These are phyloP conservation scores for Macrosteles quadrilineatus DNA, from an alignment of 1,140 invertebrate species.

Conservation along the genomic window DNA sequence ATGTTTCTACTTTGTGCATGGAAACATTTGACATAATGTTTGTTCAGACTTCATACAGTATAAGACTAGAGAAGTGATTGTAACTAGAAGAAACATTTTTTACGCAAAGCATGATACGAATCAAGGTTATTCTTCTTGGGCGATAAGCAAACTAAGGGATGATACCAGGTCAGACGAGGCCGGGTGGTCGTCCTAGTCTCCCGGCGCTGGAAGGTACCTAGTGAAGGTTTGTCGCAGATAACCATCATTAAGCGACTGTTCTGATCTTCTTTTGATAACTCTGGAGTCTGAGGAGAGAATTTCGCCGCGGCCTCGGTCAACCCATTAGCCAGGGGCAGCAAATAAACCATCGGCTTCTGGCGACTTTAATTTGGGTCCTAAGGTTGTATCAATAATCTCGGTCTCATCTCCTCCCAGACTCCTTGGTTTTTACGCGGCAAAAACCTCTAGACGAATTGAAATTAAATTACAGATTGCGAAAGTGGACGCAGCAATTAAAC, in stretches of 20 bases:
- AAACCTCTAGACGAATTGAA: conserved; percentile 7
- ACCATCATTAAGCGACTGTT: conserved; percentile 13
- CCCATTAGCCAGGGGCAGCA: neutral
- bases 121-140: too few relatives aligned
- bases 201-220: neutral
- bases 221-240: neutral
- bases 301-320: neutral
- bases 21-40: too few relatives aligned
- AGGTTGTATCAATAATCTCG: conserved; percentile 12
- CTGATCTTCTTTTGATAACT: conserved; percentile 23
- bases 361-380: neutral
- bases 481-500: neutral
- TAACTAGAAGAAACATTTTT: too few relatives aligned
- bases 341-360: conserved; percentile 15
- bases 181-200: neutral
- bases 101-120: too few relatives aligned
- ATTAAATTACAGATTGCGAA: conserved; percentile 15
- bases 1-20: too few relatives aligned
- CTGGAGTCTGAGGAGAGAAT: neutral
- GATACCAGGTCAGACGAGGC: too few relatives aligned
- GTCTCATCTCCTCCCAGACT: neutral
- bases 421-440: neutral
- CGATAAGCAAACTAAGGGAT: too few relatives aligned
- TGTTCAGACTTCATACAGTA: too few relatives aligned
- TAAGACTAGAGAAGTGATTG: too few relatives aligned